Percentiles rank a stretch among this genome's conserved stretches.
These are phyloP conservation scores for Poeciliopsis infans DNA, from an alignment of 2,797 vertebrate species.

Conservation along the genomic window DNA sequence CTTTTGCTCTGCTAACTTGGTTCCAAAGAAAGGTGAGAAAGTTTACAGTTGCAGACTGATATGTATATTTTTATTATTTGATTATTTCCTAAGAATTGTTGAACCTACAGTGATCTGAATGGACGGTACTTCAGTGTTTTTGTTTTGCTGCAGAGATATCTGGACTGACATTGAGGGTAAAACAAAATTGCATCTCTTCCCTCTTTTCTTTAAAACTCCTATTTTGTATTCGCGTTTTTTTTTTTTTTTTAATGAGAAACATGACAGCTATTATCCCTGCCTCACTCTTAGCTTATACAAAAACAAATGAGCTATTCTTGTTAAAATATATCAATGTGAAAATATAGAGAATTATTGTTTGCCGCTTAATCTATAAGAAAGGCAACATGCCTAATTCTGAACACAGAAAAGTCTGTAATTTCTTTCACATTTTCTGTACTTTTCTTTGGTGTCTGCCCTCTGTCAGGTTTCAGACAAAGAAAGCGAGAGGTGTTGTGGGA, in stretches of 20 bases:
- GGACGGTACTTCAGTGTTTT: background rate
- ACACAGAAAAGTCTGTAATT: background rate
- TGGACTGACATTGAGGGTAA: background rate
- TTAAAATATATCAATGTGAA: background rate
- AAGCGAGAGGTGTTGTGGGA: conserved; percentile 84
- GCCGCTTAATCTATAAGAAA: background rate
- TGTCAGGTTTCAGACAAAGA: conserved; percentile 88
- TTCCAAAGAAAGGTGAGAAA: conserved; percentile 1
- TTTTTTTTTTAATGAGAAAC: background rate
- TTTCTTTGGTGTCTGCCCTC: background rate
- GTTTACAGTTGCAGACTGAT: background rate
- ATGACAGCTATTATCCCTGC: background rate
- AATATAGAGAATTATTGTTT: background rate
- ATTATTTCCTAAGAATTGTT: background rate
- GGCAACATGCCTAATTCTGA: background rate
- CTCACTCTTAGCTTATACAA: background rate
- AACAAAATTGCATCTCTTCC: background rate
- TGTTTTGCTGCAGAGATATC: background rate
- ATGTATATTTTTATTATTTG: no score
- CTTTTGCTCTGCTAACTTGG: conserved; percentile 7
- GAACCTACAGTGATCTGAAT: background rate
- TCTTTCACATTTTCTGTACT: background rate
- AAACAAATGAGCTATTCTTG: background rate
- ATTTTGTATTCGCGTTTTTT: conserved; percentile 11
- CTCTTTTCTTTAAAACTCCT: background rate